Evolutionary conservation across 2,797 vertebrate genomes (phyloP).

Genomic region (Glossophaga mutica): DNA sequence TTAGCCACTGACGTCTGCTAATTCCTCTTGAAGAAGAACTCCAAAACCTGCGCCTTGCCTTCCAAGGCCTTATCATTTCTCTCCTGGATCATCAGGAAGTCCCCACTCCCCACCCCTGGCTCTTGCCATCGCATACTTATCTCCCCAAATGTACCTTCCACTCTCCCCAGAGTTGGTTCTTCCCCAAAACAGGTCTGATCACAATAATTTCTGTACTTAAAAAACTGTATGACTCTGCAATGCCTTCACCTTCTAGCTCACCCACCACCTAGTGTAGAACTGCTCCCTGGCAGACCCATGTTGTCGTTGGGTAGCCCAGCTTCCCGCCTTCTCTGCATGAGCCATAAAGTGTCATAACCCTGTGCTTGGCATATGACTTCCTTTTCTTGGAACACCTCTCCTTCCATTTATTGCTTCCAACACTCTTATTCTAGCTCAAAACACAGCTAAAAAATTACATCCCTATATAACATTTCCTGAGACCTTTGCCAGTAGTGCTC

Average conservation of each 20-base stretch:
- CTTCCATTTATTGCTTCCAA: not conserved
- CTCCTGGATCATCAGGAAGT: not conserved
- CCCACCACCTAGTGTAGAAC: not conserved
- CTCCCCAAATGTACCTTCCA: not conserved
- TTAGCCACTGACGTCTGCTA: not conserved
- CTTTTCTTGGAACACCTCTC: not conserved
- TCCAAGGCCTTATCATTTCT: not conserved
- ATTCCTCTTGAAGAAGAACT: not conserved
- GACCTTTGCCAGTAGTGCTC: not conserved
- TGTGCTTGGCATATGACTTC: not conserved
- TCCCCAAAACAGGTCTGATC: not conserved
- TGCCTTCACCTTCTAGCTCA: not conserved
- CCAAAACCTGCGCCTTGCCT: not conserved
- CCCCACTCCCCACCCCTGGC: fast-evolving
- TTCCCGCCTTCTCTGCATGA: not conserved
- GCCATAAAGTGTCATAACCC: not conserved
- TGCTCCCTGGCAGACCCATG: not conserved
- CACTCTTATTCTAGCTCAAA: not conserved
- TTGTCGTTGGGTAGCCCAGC: not conserved
- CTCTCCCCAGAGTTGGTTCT: not conserved
- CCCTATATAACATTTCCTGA: not conserved
- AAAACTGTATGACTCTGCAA: not conserved
- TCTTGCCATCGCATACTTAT: not conserved
- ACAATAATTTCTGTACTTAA: not conserved
- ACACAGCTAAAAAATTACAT: not conserved